These are phyloP conservation scores for Lathronympha strigana DNA, from an alignment of 2,888 invertebrate species.

Conservation along the genomic window DNA sequence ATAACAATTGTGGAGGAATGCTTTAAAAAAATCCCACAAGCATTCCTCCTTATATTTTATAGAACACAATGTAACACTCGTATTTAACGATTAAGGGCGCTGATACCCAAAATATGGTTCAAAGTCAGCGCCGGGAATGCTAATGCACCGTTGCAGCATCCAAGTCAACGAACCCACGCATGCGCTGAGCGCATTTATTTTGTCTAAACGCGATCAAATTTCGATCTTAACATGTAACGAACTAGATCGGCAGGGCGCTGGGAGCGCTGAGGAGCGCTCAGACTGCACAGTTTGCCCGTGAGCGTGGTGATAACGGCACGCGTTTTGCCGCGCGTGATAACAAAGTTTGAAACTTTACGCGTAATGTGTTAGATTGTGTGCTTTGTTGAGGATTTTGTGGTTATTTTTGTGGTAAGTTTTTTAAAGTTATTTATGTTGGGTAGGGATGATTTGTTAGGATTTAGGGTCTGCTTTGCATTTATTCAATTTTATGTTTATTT, in stretches of 20 bases:
- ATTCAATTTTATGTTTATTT: not conserved
- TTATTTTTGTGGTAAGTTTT: conserved; percentile 32
- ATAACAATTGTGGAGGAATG: too few relatives aligned
- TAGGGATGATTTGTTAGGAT: not conserved
- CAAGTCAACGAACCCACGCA: conserved; percentile 74
- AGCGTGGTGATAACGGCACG: conserved; percentile 61
- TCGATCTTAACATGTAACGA: conserved; percentile 77
- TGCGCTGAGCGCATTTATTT: conserved; percentile 72
- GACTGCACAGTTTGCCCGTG: conserved; percentile 64
- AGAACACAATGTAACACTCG: not conserved
- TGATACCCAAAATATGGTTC: conserved; percentile 15
- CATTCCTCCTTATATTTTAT: too few relatives aligned
- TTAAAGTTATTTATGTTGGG: not conserved
- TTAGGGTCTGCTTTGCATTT: not conserved
- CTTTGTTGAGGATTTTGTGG: conserved; percentile 27
- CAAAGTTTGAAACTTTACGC: conserved; percentile 34
- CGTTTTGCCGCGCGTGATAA: conserved; percentile 51
- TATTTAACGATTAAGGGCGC: not conserved
- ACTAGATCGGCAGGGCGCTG: conserved; percentile 59
- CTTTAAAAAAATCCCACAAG: too few relatives aligned
- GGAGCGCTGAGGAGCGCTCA: conserved; percentile 41
- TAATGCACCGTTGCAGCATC: conserved; percentile 60
- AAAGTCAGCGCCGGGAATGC: conserved; percentile 15
- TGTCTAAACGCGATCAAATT: conserved; percentile 77
- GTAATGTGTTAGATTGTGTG: conserved; percentile 31